A percentile compares a stretch with the other conserved stretches of the same genome.
Evolutionary conservation across 2,113 vertebrate species (phyloP).

Genomic region (Esox niger): DNA sequence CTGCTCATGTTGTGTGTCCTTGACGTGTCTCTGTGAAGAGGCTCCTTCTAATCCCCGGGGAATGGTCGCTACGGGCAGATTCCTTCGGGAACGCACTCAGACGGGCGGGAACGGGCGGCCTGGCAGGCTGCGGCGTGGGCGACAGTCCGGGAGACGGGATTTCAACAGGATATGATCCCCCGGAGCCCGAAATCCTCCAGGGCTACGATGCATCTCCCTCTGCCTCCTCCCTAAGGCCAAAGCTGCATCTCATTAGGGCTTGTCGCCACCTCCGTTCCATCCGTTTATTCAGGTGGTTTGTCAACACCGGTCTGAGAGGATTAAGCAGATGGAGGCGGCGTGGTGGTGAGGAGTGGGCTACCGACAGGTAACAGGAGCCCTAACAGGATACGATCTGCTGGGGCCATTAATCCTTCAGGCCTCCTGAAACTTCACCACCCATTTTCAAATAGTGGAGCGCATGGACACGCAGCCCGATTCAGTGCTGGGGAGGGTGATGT

Average conservation of each 20-base stretch:
- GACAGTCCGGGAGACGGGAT: slow-evolving; percentile 4
- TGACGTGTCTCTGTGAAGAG: too few relatives aligned
- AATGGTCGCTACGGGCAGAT: slow-evolving; percentile 21
- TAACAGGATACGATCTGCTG: slow-evolving; percentile 44
- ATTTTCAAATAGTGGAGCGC: too few relatives aligned
- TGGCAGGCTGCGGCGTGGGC: slow-evolving; percentile 10
- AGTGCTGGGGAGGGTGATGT: too few relatives aligned
- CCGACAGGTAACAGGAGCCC: slow-evolving; percentile 9
- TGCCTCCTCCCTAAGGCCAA: too few relatives aligned
- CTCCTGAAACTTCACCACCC: slow-evolving; percentile 1
- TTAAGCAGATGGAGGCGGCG: too few relatives aligned
- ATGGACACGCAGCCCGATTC: too few relatives aligned
- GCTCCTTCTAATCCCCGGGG: slow-evolving; percentile 40
- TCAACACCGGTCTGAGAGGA: too few relatives aligned
- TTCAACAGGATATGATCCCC: slow-evolving; percentile 42
- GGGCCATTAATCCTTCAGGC: slow-evolving; percentile 34
- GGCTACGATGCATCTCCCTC: neutral
- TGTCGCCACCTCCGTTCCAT: too few relatives aligned
- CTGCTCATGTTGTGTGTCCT: too few relatives aligned
- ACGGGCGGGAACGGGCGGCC: slow-evolving; percentile 1
- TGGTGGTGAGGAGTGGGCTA: too few relatives aligned
- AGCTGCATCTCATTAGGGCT: too few relatives aligned
- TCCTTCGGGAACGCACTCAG: slow-evolving; percentile 17
- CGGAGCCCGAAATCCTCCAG: slow-evolving; percentile 37
- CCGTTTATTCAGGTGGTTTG: too few relatives aligned